Percentiles rank a stretch among this genome's conserved stretches.
Conservation (phyloP, 2,888 invertebrate genomes). For the Stenichneumon culpator region DNA sequence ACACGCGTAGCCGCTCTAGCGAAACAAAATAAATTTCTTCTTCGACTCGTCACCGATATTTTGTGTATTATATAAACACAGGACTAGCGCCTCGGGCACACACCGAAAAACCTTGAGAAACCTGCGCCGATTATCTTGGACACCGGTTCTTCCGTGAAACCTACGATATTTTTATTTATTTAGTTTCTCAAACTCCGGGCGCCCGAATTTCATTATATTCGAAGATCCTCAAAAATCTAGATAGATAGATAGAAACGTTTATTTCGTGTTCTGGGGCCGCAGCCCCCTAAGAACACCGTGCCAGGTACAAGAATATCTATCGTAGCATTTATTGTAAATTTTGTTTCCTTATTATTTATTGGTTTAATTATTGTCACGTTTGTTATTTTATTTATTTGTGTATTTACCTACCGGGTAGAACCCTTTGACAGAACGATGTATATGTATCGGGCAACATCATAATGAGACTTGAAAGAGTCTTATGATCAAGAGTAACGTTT, state of each 20-base stretch:
- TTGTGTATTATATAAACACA: constrained; percentile 29
- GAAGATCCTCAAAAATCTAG: not conserved
- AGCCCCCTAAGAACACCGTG: too few relatives aligned
- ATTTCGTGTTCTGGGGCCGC: too few relatives aligned
- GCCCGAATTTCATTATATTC: not conserved
- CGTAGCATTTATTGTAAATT: not conserved
- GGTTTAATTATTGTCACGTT: not conserved
- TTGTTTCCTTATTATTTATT: not conserved
- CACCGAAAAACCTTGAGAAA: constrained; percentile 25
- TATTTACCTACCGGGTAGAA: too few relatives aligned
- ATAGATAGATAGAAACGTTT: too few relatives aligned
- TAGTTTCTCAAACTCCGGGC: constrained; percentile 2
- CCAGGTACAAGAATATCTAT: too few relatives aligned
- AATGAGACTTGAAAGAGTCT: too few relatives aligned
- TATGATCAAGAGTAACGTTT: too few relatives aligned
- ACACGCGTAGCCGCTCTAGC: not conserved
- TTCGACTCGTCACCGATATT: not conserved
- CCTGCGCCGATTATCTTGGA: constrained; percentile 26
- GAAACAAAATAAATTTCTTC: not conserved
- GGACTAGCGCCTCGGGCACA: not conserved
- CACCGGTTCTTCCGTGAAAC: constrained; percentile 21
- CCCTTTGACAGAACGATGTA: too few relatives aligned
- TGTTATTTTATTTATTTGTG: too few relatives aligned
- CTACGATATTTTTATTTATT: constrained; percentile 20
- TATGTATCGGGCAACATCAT: too few relatives aligned